phyloP scores from a whole-genome alignment of 2,888 invertebrate species.

The Deilephila porcellus region DNA sequence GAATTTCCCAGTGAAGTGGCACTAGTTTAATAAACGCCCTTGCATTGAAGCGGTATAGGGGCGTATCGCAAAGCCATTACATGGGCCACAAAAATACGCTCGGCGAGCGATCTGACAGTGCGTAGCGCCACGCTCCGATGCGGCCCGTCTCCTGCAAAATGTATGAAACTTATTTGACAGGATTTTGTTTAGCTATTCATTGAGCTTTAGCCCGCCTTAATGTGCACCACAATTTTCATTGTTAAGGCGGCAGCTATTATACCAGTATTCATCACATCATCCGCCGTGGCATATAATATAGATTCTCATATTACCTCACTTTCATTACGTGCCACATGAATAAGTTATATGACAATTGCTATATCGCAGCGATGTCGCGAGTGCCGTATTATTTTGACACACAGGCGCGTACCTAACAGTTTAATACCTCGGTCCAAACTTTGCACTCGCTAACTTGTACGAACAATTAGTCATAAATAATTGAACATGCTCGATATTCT shows the following conservation, averaged over 20 bases:
- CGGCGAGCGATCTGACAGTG: not conserved
- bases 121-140: not conserved
- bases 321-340: slow-evolving; percentile 22
- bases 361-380: not conserved
- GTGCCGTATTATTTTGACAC: slow-evolving; percentile 43
- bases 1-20: not conserved
- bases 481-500: slow-evolving; percentile 75
- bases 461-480: slow-evolving; percentile 79
- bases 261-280: not conserved
- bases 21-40: slow-evolving; percentile 6
- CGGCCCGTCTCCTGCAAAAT: not conserved
- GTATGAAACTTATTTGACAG: not conserved
- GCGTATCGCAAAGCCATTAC: slow-evolving; percentile 3
- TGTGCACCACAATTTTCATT: not conserved
- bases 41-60: slow-evolving; percentile 3
- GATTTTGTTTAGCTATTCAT: slow-evolving; percentile 1
- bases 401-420: slow-evolving; percentile 31
- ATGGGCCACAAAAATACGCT: not conserved
- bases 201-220: slow-evolving; percentile 3
- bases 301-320: slow-evolving; percentile 9
- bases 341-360: slow-evolving; percentile 14
- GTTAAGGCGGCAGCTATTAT: slow-evolving; percentile 1
- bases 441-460: slow-evolving; percentile 58
- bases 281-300: not conserved
- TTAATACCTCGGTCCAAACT: slow-evolving; percentile 56